Evolutionary conservation across 2,797 vertebrate genomes (phyloP), one percentile per base, ranked within the genome.

Genomic region (Agapornis canus): DNA sequence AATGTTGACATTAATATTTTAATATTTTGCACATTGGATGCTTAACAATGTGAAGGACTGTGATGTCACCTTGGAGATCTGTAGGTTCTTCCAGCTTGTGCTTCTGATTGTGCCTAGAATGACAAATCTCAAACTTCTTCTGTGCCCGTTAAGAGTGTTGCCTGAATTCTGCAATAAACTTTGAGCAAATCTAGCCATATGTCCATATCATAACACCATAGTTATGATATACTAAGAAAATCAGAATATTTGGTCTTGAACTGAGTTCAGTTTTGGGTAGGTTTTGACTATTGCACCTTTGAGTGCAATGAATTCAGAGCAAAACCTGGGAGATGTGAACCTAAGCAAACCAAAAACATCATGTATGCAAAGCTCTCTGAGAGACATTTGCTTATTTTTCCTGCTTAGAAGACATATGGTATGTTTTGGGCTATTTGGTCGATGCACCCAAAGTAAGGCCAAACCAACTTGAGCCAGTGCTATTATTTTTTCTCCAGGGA

Each of bases 1-100:
- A 85, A 87, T 73, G 25, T 26, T 52, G 29, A 71, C 69, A 86
- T 90, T 56, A 86, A 91, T 92, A 92, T 93, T 94, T 86, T 56
- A 88, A 43, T 69, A 8, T 54, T 83, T 89, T 81, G 25, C 61
- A 9, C 43, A 59, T 69, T 54, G 82, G 35, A 82, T 76, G 13
- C 16, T 73, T 64, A 66, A 23, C 42, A 77, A 21, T 13, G 5
- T 73, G 40, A 80, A 80, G 40, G 51, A 40, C 40, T 51, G n/a
- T 5, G 4, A 60, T 73, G 80, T 76, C 56, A 88, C 79, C 87
- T 84, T 81, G 72, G 32, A 87, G 31, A 86, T 64, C 12, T 39
- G 4, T 29, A n/a, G 9, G 12, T 79, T 93, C 57, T 82, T 87
- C 57, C n/a, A 49, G 15, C 27, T 76, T 17, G 20, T 75, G 7